Conservation (phyloP, 2,113 vertebrate genomes). For the Crypturellus undulatus region DNA sequence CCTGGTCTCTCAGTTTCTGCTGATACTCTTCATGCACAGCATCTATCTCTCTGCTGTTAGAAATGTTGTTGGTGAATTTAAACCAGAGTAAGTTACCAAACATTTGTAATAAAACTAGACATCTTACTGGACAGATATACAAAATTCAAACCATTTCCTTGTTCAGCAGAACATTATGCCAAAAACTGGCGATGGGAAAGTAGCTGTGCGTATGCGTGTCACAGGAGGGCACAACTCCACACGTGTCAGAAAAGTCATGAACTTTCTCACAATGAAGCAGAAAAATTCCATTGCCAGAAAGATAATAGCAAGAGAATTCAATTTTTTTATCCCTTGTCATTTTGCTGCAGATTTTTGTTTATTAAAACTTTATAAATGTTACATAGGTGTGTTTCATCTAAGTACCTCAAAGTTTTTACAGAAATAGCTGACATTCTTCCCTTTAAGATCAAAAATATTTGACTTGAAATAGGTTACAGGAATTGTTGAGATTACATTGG, state of each 20-base stretch:
- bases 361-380: neutral
- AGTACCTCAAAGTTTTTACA: neutral
- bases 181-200: neutral
- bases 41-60: constrained; percentile 59
- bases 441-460: neutral
- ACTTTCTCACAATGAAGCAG: neutral
- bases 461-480: neutral
- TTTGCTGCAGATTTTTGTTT: neutral
- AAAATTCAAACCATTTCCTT: neutral
- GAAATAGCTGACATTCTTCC: neutral
- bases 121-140: neutral
- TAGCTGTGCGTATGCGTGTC: neutral
- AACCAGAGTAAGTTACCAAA: neutral
- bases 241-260: neutral
- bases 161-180: neutral
- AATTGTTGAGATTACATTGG: neutral
- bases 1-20: constrained; percentile 57
- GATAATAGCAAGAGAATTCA: fast-evolving
- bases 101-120: neutral
- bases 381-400: neutral
- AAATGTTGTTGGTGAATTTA: constrained; percentile 47
- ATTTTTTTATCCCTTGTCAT: neutral
- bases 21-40: constrained; percentile 57
- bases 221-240: neutral
- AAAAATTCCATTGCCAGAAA: neutral